Base-by-base conservation (phyloP, 2,113 vertebrate species). In the Myanophis thanlyinensis region DNA sequence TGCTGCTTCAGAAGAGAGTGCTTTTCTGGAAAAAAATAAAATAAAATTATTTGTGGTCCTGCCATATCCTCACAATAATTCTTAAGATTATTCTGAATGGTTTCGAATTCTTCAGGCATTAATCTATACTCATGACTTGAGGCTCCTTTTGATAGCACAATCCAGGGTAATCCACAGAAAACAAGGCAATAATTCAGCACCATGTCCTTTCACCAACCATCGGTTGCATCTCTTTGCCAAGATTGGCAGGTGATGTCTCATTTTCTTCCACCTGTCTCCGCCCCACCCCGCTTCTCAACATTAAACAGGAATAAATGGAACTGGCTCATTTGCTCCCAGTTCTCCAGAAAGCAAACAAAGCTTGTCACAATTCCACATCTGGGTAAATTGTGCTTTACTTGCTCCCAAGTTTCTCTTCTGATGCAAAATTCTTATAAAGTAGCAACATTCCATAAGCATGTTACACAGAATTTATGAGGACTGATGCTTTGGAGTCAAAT, bases 401-500 rank as follows among this genome's bases (percentile, higher is more conserved):
- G 46, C 73, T 89, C 27, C 53, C n/a, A 51, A 3, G 22, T 86
- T 86, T 40, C n/a, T 51, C 46, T 48, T 40, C 59, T n/a, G 56
- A 23, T 89, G 13, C 44, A 92, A 85, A 59, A 92, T 59, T 44
- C 44, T 44, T 53, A 51, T 22, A 49, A 89, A 46, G 67, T n/a
- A 40, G 22, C 44, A 89, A 51, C 85, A 44, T 9, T 54, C 44
- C 27, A 27, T 87, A 51, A 35, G n/a, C 30, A 15, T 49, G 44
- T 89, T 49, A 30, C 49, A 84, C 73, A 85, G 46, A 89, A 85
- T 62, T 85, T 56, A 90, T 11, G 27, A 93, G 94, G 93, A 88
- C 92, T 93, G 94, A 48, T 84, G 52, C 53, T 52, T 93, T 94
- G 93, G 93, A 93, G 95, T 87, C 95, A 48, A 48, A 48, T 93